Evolutionary conservation across 2,113 vertebrate species (phyloP), one percentile per base, ranked within the genome.

Genomic region (Bufo gargarizans): DNA sequence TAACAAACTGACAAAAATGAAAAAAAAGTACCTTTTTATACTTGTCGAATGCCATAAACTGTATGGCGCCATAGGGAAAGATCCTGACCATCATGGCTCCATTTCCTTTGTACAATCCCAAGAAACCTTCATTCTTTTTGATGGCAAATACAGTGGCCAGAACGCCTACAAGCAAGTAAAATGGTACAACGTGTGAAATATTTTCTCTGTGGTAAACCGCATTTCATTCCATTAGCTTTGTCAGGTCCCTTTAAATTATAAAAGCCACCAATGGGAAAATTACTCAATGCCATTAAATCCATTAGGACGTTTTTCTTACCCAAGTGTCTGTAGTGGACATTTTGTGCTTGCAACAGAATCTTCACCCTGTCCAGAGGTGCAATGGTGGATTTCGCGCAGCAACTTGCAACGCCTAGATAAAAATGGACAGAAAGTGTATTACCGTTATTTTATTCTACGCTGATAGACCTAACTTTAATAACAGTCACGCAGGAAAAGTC

Each of bases 71-170:
- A 63, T 99, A 99, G 0, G 98, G 98, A 91, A 99, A 99, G 92
- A 99, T 99, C 91, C 98, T 95, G 92, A 99, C 96, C 98, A 99
- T 99, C 98, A 99, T 99, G 0, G 98, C 98, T 79, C 98, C 98
- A 3, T 99, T 99, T 86, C 98, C 98, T 95, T 97, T 99, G 91
- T 99, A 99, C 20, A 98, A 93, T 81, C 98, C 98, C 78, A 98
- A 95, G 92, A 94, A 96, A 59, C 98, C 98, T 94, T 99, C 98
- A 91, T 99, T 99, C 91, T 96, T 94, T 89, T 97, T 97, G 86
- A 99, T 97, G 89, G 97, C 97, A 82, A 92, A 91, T 84, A 99
- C 90, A 0, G 97, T 95, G 88, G 97, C 94, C 92, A 99, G 94
- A 77, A 99, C 97, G 89, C 98, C 98, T 99, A 47, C 14, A 49